Base-by-base conservation (phyloP, 1,140 invertebrate species). In the Euwallacea fornicatus region DNA sequence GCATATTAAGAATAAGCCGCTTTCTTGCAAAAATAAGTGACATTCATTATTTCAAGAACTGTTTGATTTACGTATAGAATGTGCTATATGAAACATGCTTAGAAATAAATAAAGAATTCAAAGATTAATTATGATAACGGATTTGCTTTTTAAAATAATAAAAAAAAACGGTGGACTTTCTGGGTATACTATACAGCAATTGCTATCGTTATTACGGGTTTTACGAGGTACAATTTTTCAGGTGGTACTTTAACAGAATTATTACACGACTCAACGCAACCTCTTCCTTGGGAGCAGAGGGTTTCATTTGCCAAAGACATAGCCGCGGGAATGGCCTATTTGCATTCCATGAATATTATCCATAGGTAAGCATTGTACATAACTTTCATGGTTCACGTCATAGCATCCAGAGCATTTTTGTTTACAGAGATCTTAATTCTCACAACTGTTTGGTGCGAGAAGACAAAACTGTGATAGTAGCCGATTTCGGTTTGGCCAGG, bases 341-440 rank as follows among this genome's bases (percentile, higher is more conserved):
- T 98, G 46, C 96, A 98, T 84, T 91, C 92, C 63, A 92, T 91
- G 88, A 95, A 95, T 79, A 93, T 97, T 72, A 97, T 98, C 75
- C 97, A 98, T 83, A 84, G 97, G 53, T 72, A 47, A 42, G 44
- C 41, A 58, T 10, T 58, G n/a, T 7, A 21, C 21, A 11, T 41
- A 43, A 0, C 16, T 58, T 33, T 33, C 11, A 13, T 9, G 21
- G 2, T 58, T 58, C 16, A 0, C 6, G 8, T 46, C 10, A 9
- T 41, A 6, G 46, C 50, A 47, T 21, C 46, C 41, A n/a, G 2
- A 56, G 33, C 10, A 15, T 11, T 43, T 16, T 41, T 33, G 11
- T 16, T 62, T 71, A 66, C 65, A 66, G 66, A 64, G 97, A 98
- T 84, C 86, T 98, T 70, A 98, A 98, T 83, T 98, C 96, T 11